Evolutionary conservation across 2,797 vertebrate species (phyloP), one percentile per base, ranked within the genome.

Genomic region (Coccyzus lansbergi): DNA sequence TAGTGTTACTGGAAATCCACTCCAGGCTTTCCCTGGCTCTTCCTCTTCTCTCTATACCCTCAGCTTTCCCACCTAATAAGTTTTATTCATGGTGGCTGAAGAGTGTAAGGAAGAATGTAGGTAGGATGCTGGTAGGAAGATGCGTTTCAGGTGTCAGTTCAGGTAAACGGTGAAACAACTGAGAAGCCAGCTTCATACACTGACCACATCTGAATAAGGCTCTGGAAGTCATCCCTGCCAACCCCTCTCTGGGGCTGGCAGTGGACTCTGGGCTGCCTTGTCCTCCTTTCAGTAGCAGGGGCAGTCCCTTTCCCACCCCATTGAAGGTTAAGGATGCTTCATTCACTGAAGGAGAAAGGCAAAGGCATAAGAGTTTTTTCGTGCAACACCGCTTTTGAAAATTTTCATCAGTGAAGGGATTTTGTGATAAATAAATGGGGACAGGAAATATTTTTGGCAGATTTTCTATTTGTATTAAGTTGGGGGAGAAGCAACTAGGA

Each of bases 331-430:
- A 5, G 49, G 49, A 42, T 68, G 12, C 5, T 90, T 86, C 44
- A 12, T 67, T 79, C 4, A 1, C 49, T 62, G 52, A 72, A 51
- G 46, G 8, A 46, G 31, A 64, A 83, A 12, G 8, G 38, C n/a
- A 65, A 82, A 78, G 38, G 14, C 3, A 17, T 11, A 25, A 2
- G 4, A 5, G 18, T 0, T 0, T 18, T 77, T 69, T 46, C 18
- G 36, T 51, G 58, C 28, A 58, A 40, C 15, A 20, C 12, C 8
- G 9, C 12, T 80, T 84, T 6, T 17, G 10, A n/a, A n/a, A 76
- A 91, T 16, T 76, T 63, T 89, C 18, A 46, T 20, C 28, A 42
- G 29, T 70, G 75, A 63, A 68, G 72, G 31, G 15, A n/a, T 63
- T 87, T 44, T 16, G 7, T 16, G 15, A 16, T 44, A 44, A 44